These are phyloP conservation scores for Pachliopta kotzebuea DNA, from an alignment of 2,888 invertebrate genomes.

Conservation along the genomic window DNA sequence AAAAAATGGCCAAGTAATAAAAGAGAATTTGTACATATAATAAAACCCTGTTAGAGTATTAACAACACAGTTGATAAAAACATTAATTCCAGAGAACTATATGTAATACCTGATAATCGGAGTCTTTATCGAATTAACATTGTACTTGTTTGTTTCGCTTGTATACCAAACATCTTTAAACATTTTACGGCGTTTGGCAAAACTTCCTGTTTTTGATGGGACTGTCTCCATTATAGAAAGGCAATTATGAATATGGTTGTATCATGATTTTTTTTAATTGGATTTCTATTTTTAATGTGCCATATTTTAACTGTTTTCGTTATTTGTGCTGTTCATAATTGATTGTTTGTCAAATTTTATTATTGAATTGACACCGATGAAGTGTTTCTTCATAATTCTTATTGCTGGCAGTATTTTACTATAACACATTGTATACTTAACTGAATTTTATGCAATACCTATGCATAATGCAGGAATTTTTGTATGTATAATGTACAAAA, in stretches of 20 bases:
- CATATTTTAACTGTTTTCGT: not conserved
- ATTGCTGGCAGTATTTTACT: not conserved
- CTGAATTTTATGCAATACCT: too few species aligned
- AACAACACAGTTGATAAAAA: too few species aligned
- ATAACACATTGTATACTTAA: not conserved
- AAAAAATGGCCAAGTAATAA: not conserved
- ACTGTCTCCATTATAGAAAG: slow-evolving; percentile 2
- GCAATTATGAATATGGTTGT: not conserved
- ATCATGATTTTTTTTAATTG: slow-evolving; percentile 37
- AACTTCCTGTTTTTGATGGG: slow-evolving; percentile 41
- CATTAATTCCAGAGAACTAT: not conserved
- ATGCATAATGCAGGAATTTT: too few species aligned
- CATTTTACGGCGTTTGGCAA: slow-evolving; percentile 55
- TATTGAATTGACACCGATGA: not conserved
- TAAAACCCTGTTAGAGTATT: too few species aligned
- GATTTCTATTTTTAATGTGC: not conserved
- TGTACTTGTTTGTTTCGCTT: slow-evolving; percentile 48
- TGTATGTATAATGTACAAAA: too few species aligned
- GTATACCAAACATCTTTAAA: slow-evolving; percentile 68
- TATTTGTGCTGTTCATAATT: not conserved
- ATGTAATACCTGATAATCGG: not conserved
- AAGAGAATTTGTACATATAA: not conserved
- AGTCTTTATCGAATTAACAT: not conserved
- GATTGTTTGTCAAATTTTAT: not conserved
- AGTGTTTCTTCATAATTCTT: not conserved